Percentiles rank a stretch among this genome's conserved stretches.
phyloP scores from a whole-genome alignment of 2,113 vertebrate species.

The Vidua macroura region DNA sequence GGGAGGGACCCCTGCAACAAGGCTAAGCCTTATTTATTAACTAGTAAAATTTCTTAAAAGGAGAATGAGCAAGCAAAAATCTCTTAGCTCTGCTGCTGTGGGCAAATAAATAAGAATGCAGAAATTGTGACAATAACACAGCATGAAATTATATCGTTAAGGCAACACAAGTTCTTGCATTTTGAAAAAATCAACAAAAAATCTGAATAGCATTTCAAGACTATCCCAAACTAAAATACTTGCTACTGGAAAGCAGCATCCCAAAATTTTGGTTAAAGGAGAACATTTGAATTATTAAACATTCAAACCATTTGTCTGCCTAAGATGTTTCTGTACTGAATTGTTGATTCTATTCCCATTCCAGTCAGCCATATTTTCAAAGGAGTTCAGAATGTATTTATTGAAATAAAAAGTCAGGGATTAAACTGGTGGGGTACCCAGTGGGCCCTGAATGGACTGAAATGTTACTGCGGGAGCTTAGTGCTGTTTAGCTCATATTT shows the following conservation, averaged over 20 bases:
- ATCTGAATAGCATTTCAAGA: neutral
- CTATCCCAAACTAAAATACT: neutral
- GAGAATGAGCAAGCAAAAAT: conserved; percentile 57
- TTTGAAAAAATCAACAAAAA: neutral
- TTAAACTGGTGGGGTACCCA: neutral
- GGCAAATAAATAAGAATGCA: neutral
- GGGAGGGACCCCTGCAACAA: conserved; percentile 3
- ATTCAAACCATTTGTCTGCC: neutral
- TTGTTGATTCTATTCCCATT: neutral
- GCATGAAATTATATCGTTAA: neutral
- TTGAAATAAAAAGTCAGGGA: neutral
- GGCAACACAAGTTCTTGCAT: neutral
- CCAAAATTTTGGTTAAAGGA: neutral
- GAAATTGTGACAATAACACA: neutral
- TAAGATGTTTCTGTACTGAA: neutral
- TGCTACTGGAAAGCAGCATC: neutral
- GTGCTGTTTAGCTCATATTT: neutral
- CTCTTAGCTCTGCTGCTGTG: conserved; percentile 10
- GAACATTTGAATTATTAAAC: neutral
- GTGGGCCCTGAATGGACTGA: neutral
- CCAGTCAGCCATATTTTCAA: neutral
- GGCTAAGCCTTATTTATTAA: conserved; percentile 64
- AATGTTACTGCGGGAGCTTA: neutral
- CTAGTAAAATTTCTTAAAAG: conserved; percentile 67
- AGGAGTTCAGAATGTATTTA: neutral